Evolutionary conservation across 2,113 vertebrate species (phyloP).

Genomic region (Nyctereutes procyonoides): DNA sequence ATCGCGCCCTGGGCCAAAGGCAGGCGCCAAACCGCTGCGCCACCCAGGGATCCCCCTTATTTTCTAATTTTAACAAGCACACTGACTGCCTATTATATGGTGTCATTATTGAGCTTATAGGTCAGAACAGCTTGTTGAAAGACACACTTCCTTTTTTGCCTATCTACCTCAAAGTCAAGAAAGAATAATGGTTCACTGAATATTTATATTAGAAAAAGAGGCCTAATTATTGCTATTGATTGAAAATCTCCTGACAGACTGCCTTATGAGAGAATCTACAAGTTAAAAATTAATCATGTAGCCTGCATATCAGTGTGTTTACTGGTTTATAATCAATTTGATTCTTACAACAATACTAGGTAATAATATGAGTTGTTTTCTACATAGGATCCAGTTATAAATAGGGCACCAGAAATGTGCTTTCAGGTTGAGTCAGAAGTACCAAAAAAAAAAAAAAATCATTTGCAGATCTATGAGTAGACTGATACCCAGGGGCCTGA

Average conservation of each 20-base stretch:
- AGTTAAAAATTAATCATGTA: constrained; percentile 70
- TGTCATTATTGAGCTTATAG: background rate
- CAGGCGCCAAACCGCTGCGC: too few relatives aligned
- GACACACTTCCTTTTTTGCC: background rate
- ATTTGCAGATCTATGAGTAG: background rate
- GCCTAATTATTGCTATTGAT: constrained; percentile 68
- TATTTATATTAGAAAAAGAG: constrained; percentile 55
- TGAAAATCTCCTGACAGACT: constrained; percentile 55
- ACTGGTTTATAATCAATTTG: constrained; percentile 42
- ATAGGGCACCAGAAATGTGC: background rate
- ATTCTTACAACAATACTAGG: background rate
- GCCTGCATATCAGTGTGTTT: constrained; percentile 43
- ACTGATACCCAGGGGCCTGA: background rate
- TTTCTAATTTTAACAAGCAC: background rate
- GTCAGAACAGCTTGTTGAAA: background rate
- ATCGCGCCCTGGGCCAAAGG: too few relatives aligned
- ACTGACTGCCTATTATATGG: background rate
- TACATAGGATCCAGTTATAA: background rate
- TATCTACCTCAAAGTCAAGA: constrained; percentile 39
- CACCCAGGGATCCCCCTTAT: too few relatives aligned
- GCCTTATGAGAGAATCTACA: constrained; percentile 56
- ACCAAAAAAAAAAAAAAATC: constrained; percentile 6
- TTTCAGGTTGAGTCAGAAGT: background rate
- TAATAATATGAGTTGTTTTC: background rate
- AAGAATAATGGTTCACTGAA: background rate